Percentiles rank a stretch among this genome's conserved stretches.
These are phyloP conservation scores for Mandrillus leucophaeus DNA, from an alignment of 2,113 vertebrate genomes.

Conservation along the genomic window DNA sequence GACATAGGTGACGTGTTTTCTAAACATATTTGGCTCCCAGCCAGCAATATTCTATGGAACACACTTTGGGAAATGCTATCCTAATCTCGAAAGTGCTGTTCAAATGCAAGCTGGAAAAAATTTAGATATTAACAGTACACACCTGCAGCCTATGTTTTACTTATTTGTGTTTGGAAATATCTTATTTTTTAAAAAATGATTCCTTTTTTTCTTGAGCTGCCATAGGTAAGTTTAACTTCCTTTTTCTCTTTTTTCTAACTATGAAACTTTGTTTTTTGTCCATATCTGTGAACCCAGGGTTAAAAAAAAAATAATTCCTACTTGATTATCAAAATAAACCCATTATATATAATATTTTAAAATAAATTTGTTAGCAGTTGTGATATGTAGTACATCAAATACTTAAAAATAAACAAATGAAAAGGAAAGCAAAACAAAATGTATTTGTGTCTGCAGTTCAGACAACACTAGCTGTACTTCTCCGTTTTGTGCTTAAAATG, in stretches of 20 bases:
- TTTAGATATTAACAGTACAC: conserved; percentile 35
- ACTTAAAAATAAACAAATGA: neutral
- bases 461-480: neutral
- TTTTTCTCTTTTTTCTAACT: neutral
- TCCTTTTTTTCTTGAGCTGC: neutral
- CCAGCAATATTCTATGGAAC: neutral
- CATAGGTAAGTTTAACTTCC: neutral
- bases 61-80: neutral
- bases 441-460: neutral
- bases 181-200: neutral
- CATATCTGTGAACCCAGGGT: neutral
- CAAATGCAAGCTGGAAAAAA: conserved; percentile 50
- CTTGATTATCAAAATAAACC: neutral
- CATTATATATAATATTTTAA: neutral
- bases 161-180: neutral
- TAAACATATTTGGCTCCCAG: neutral
- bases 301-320: neutral
- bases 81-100: conserved; percentile 37
- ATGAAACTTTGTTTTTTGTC: neutral
- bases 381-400: neutral
- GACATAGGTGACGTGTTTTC: neutral
- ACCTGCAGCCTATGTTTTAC: neutral
- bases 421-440: neutral
- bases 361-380: neutral
- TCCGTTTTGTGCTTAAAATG: conserved; percentile 13